phyloP scores from a whole-genome alignment of 2,113 vertebrate species.

The Dolichallabes microphthalmus region DNA sequence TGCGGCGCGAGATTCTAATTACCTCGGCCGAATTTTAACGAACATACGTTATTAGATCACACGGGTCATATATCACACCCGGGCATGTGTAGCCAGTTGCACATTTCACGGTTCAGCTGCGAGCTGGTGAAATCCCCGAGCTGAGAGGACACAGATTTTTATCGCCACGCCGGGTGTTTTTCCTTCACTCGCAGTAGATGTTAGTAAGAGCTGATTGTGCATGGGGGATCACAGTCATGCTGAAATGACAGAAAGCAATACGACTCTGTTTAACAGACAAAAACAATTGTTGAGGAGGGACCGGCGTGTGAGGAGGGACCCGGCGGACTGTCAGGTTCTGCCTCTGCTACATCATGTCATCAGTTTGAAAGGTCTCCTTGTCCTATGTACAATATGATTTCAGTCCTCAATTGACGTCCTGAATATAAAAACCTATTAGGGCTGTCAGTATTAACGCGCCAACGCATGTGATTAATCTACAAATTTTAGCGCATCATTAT shows the following conservation, averaged over 20 bases:
- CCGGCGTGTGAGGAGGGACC: background rate
- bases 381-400: background rate
- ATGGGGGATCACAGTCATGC: constrained; percentile 25
- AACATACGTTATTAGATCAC: constrained; percentile 62
- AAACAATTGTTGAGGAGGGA: background rate
- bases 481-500: too few species aligned
- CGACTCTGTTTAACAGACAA: constrained; percentile 2
- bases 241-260: constrained; percentile 35
- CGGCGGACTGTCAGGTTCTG: background rate
- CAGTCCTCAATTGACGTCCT: background rate
- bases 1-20: constrained; percentile 64
- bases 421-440: background rate
- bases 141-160: constrained; percentile 28
- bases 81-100: constrained; percentile 59
- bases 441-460: too few species aligned
- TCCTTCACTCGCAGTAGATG: constrained; percentile 12
- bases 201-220: constrained; percentile 36
- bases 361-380: background rate
- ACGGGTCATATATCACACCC: constrained; percentile 53
- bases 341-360: background rate
- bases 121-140: constrained; percentile 43
- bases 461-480: too few species aligned
- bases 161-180: constrained; percentile 6
- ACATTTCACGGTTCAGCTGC: constrained; percentile 56
- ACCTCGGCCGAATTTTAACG: constrained; percentile 65